Base-by-base conservation (phyloP, 2,888 invertebrate species). In the Alviniconcha strummeri region DNA sequence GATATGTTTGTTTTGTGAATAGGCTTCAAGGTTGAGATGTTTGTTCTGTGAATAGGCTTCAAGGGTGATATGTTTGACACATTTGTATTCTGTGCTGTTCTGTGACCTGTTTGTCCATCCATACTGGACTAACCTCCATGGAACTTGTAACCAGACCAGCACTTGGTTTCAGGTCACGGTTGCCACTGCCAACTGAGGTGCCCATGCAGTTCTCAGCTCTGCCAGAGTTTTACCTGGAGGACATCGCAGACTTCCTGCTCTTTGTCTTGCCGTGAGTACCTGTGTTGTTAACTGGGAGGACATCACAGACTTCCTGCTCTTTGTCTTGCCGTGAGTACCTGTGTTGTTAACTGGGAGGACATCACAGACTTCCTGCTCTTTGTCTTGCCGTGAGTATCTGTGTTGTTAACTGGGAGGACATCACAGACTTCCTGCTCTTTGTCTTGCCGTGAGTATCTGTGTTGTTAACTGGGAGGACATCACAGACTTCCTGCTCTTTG, bases 161-260 rank as follows among this genome's bases (percentile, higher is more conserved):
- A 36, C 36, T 36, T 36, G 36, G 36, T 36, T 36, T 36, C 87
- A 92, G 92, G 81, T 82, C 85, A n/a, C 82, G 83, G 55, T 85
- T 91, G 56, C 96, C 96, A 19, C 90, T 95, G 71, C 94, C 94
- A 0, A 85, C 95, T 69, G 95, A 95, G 88, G 95, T 96, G 80
- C 96, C 97, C 19, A 95, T 95, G 89, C 95, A 96, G 89, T 99
- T 98, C 95, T 96, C 96, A 82, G 97, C 98, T 90, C 95, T 98
- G 92, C 99, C 99, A 72, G 99, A 99, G 95, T 99, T 98, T 97
- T 95, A 98, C 94, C 96, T 99, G 89, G 99, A 99, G 94, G 99
- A 99, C 93, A 96, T 99, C 90, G 98, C 99, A 15, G 99, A 99
- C 94, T 98, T 99, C 94, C 95, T 99, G 91, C 95, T 98, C 64